These are phyloP conservation scores for Drosophila rubida DNA, from an alignment of 2,888 invertebrate genomes.

Conservation along the genomic window DNA sequence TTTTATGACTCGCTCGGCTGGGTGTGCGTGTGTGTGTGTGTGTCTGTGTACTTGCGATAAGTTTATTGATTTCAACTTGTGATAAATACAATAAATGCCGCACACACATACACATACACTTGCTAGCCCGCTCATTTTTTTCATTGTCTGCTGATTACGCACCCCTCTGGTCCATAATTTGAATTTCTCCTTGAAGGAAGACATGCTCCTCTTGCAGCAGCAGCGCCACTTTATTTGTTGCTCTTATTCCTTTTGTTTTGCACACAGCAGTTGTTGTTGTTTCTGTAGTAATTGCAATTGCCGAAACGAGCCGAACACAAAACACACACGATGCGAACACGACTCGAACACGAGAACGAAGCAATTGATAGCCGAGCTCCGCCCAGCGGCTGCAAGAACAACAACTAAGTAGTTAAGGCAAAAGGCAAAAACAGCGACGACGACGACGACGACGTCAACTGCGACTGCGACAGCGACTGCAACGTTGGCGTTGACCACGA, in stretches of 20 bases:
- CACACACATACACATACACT: constrained; percentile 11
- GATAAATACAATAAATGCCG: constrained; percentile 65
- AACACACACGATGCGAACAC: constrained; percentile 26
- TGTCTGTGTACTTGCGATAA: constrained; percentile 62
- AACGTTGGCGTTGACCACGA: constrained; percentile 59
- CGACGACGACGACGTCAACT: constrained; percentile 13
- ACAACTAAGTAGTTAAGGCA: constrained; percentile 34
- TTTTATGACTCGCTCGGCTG: constrained; percentile 21
- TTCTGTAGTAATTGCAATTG: constrained; percentile 48
- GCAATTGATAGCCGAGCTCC: constrained; percentile 53
- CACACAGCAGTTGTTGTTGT: constrained; percentile 8
- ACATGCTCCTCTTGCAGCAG: constrained; percentile 72
- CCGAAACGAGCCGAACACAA: constrained; percentile 24
- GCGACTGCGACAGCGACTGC: constrained; percentile 29
- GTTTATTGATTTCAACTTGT: constrained; percentile 80
- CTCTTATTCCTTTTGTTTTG: neutral
- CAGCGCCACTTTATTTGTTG: constrained; percentile 54
- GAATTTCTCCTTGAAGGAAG: constrained; percentile 84
- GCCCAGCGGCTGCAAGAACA: constrained; percentile 39
- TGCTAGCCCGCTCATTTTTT: neutral
- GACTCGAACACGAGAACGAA: constrained; percentile 26
- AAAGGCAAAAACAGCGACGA: constrained; percentile 19
- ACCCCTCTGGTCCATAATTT: constrained; percentile 85
- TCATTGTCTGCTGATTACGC: constrained; percentile 57
- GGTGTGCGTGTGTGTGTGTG: constrained; percentile 11